phyloP scores from a whole-genome alignment of 2,113 vertebrate genomes.

The Rhodinocichla rosea region DNA sequence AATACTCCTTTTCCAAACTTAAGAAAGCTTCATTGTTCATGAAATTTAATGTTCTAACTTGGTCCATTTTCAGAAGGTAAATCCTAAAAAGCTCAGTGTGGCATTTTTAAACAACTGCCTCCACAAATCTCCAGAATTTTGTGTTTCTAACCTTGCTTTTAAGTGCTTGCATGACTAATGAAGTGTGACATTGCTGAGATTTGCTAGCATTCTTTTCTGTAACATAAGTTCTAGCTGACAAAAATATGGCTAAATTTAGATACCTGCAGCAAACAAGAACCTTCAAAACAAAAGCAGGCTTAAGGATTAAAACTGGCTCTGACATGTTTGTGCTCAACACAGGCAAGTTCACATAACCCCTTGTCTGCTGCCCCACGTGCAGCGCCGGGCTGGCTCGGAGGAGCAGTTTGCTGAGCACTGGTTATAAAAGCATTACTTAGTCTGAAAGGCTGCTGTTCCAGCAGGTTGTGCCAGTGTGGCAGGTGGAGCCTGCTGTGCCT shows the following conservation, averaged over 20 bases:
- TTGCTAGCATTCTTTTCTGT: conserved; percentile 74
- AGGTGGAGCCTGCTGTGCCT: conserved; percentile 23
- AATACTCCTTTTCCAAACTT: conserved; percentile 59
- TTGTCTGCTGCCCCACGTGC: not conserved
- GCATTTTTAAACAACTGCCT: conserved; percentile 61
- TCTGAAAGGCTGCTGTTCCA: not conserved
- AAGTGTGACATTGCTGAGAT: conserved; percentile 79
- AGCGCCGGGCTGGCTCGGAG: not conserved
- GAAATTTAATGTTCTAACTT: conserved; percentile 61
- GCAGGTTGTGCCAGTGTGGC: not conserved
- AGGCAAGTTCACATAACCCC: conserved; percentile 30
- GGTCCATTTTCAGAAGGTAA: conserved; percentile 65
- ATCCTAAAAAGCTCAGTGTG: conserved; percentile 66
- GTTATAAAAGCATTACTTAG: not conserved
- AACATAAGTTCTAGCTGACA: conserved; percentile 75
- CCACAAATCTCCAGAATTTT: conserved; percentile 60
- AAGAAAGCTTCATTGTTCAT: conserved; percentile 57
- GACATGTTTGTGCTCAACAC: conserved; percentile 60
- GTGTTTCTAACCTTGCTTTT: conserved; percentile 65
- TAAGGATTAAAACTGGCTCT: conserved; percentile 66
- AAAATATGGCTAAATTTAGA: conserved; percentile 79
- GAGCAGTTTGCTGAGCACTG: not conserved
- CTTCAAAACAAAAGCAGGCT: conserved; percentile 70
- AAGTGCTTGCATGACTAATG: conserved; percentile 80
- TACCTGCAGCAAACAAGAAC: conserved; percentile 74